phyloP scores from a whole-genome alignment of 2,797 vertebrate species.

The Babyrousa celebensis region DNA sequence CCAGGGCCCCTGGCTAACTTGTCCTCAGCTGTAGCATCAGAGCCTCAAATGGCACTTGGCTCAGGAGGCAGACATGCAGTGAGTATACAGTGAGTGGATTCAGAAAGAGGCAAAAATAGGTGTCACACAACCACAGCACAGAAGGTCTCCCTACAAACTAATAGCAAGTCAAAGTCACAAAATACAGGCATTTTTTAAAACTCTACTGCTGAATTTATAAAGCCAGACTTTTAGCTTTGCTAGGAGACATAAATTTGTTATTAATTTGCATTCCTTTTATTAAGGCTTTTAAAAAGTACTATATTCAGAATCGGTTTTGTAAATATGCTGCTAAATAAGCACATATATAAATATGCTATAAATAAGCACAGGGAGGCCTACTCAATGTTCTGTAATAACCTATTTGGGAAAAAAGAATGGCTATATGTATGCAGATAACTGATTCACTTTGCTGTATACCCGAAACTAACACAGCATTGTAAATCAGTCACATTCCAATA shows the following conservation, averaged over 20 bases:
- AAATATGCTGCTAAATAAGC: neutral
- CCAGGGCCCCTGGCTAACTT: neutral
- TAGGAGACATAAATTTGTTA: slow-evolving; percentile 6
- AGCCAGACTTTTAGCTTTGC: slow-evolving; percentile 7
- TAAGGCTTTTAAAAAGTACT: neutral
- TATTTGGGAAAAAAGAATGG: too few species aligned
- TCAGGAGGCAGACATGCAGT: neutral
- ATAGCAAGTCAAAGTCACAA: neutral
- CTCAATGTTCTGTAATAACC: too few species aligned
- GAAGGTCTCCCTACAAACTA: neutral
- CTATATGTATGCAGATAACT: too few species aligned
- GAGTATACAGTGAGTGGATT: neutral
- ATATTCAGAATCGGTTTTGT: slow-evolving; percentile 37
- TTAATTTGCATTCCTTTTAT: neutral
- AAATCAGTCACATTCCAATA: too few species aligned
- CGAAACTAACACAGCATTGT: too few species aligned
- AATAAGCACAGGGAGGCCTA: too few species aligned
- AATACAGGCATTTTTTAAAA: neutral
- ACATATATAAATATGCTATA: too few species aligned
- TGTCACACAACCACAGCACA: neutral
- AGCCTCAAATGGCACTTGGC: neutral
- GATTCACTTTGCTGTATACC: too few species aligned
- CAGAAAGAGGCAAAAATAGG: slow-evolving; percentile 5
- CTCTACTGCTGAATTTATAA: neutral
- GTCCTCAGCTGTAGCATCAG: neutral